Conservation (phyloP, 2,888 invertebrate species). For the Nymphalis polychloros region DNA sequence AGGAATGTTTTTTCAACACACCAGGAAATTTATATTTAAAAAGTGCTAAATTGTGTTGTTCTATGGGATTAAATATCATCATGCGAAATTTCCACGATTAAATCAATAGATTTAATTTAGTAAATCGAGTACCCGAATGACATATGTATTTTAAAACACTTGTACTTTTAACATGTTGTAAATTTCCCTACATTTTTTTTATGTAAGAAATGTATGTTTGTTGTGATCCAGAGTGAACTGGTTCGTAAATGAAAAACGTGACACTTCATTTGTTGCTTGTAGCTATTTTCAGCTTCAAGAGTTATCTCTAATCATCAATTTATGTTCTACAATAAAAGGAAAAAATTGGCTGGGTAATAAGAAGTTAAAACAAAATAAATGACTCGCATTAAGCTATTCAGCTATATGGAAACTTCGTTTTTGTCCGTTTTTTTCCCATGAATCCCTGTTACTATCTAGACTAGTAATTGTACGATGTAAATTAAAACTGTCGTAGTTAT, state of each 20-base stretch:
- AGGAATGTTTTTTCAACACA: too few species aligned
- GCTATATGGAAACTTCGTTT: not conserved
- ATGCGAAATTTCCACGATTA: too few species aligned
- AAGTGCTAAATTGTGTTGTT: too few species aligned
- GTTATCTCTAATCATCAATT: slow-evolving; percentile 16
- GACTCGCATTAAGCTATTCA: not conserved
- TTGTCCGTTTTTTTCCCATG: too few species aligned
- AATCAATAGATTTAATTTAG: too few species aligned
- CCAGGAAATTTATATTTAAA: too few species aligned
- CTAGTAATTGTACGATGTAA: too few species aligned
- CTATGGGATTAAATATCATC: too few species aligned
- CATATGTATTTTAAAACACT: too few species aligned
- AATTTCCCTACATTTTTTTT: not conserved
- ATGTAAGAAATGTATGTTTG: slow-evolving; percentile 5
- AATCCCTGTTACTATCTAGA: too few species aligned
- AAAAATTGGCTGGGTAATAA: slow-evolving; percentile 1
- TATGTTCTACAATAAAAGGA: slow-evolving; percentile 5
- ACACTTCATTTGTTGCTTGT: slow-evolving; percentile 42
- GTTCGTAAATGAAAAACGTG: slow-evolving; percentile 63
- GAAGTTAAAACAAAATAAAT: slow-evolving; percentile 7
- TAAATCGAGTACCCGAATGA: too few species aligned
- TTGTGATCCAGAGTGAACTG: slow-evolving; percentile 37
- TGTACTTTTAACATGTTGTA: not conserved
- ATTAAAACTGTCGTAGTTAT: too few species aligned
- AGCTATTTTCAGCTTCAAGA: slow-evolving; percentile 26